Base-by-base conservation (phyloP, 2,113 vertebrate species). In the Haplochromis vanheusdeni region DNA sequence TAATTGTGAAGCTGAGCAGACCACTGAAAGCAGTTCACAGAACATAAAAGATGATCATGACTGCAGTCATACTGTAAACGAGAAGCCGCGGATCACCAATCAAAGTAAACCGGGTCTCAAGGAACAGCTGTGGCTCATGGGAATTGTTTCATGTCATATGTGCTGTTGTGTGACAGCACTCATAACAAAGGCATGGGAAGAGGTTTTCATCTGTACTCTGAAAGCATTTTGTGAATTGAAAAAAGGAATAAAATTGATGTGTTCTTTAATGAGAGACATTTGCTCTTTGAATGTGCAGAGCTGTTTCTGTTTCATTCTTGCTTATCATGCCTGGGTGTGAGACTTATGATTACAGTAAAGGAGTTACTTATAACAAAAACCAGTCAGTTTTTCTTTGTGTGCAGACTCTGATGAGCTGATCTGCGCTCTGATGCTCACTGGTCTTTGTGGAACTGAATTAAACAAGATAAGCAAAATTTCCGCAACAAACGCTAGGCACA, bases 11-110 rank as follows among this genome's bases (percentile, higher is more conserved):
- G 45, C 19, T 83, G 31, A 54, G 86, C 80, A 85, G 88, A 88
- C 26, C 56, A 21, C 55, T 56, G 33, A 55, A 80, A 4, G 54
- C n/a, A 47, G 83, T 82, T 90, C 55, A 87, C 16, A 86, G 49
- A 14, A 81, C 60, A 81, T 85, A 73, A 88, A 83, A 88, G 11
- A 89, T 81, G 42, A 85, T 87, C 73, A 56, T 83, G 83, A 60
- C 42, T 47, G 40, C 37, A 45, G 17, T 37, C 40, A 1, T 40
- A 62, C 68, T 90, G 77, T 90, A 91, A 88, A 92, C 54, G 1
- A 58, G 40, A 84, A 49, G 55, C 87, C 23, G 62, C 51, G 9
- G 47, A 54, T 84, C 68, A 86, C 13, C 28, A 68, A 73, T 82
- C 65, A 14, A 45, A 54, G 40, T n/a, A 70, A 51, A 58, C 19